Evolutionary conservation across 2,113 vertebrate genomes (phyloP).

Genomic region (Hippotragus niger): DNA sequence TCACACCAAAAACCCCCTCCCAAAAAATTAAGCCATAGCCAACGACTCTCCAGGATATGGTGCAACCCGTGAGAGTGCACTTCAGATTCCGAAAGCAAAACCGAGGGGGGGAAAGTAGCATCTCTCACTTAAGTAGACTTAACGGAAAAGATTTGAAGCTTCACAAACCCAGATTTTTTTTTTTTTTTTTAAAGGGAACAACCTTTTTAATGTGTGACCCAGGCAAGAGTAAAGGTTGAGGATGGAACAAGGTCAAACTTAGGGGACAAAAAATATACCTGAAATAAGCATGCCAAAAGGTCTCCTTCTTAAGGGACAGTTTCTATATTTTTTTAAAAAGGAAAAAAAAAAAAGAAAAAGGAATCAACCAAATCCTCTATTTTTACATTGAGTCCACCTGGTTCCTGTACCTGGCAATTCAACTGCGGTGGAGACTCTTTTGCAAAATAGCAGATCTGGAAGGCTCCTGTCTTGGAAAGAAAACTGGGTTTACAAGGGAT

Average conservation of each 20-base stretch:
- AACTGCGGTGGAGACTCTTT: background rate
- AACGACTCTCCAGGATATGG: background rate
- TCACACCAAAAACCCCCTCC: background rate
- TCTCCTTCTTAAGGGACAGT: background rate
- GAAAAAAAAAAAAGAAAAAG: background rate
- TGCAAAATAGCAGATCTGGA: background rate
- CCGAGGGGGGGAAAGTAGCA: background rate
- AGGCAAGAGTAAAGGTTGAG: slow-evolving; percentile 7
- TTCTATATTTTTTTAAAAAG: background rate
- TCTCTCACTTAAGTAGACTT: background rate
- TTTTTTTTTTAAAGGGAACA: background rate
- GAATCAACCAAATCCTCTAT: background rate
- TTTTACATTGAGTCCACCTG: background rate
- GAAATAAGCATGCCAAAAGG: background rate
- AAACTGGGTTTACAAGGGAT: background rate
- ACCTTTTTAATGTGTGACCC: background rate
- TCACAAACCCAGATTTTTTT: background rate
- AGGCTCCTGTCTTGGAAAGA: background rate
- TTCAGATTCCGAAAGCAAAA: slow-evolving; percentile 22
- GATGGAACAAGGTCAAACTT: slow-evolving; percentile 71
- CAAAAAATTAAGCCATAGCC: background rate
- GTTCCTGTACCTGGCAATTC: background rate
- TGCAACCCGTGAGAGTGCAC: background rate
- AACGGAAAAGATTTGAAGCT: background rate
- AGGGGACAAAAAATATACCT: slow-evolving; percentile 61